Conservation (phyloP, 2,113 vertebrate genomes). For the Prionailurus bengalensis region DNA sequence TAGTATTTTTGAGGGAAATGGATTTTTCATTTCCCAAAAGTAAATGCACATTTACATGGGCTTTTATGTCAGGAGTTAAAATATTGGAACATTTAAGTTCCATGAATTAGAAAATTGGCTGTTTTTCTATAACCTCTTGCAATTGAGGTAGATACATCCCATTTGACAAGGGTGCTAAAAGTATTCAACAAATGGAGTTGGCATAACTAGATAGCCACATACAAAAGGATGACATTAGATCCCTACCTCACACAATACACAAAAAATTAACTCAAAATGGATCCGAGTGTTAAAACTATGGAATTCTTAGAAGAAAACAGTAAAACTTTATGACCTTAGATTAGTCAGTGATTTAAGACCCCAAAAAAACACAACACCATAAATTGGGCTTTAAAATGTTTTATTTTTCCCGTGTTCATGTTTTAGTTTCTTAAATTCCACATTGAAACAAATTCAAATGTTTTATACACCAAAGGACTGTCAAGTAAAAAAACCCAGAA, state of each 20-base stretch:
- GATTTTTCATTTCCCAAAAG: background rate
- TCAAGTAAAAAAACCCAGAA: background rate
- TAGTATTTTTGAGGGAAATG: constrained; percentile 15
- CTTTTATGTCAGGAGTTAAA: background rate
- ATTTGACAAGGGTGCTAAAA: background rate
- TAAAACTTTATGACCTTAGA: background rate
- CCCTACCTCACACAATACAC: background rate
- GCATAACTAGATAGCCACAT: background rate
- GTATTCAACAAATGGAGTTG: background rate
- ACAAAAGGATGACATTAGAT: background rate
- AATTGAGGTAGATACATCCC: background rate
- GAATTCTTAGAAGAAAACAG: background rate
- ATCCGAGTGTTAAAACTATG: background rate
- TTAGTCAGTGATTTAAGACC: background rate
- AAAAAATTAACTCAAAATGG: background rate
- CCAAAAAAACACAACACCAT: background rate
- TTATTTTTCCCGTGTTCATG: background rate
- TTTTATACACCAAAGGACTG: background rate
- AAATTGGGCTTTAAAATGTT: background rate
- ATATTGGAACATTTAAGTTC: background rate
- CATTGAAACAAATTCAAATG: background rate
- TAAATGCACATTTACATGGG: background rate
- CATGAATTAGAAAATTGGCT: background rate
- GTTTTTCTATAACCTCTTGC: no score
- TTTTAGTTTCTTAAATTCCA: background rate